These are phyloP conservation scores for Tromatobia lineatoria DNA, from an alignment of 2,888 invertebrate species.

Conservation along the genomic window DNA sequence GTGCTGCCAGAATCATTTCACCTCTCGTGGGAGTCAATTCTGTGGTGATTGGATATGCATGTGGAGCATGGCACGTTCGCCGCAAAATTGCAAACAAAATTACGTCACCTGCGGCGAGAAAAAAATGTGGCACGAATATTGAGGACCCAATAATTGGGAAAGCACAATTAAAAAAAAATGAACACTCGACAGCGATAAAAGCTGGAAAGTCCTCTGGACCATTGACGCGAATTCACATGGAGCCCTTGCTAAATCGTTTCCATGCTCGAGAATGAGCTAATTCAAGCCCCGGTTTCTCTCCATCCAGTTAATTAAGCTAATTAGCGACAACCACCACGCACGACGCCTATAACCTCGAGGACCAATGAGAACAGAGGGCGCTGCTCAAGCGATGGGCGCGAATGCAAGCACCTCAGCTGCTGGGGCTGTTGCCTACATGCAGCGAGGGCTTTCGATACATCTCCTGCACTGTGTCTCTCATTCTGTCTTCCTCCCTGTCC, in stretches of 20 bases:
- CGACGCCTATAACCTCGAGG: conserved; percentile 67
- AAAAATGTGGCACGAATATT: not conserved
- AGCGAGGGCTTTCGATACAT: conserved; percentile 67
- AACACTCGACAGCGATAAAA: not conserved
- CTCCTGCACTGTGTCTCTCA: conserved; percentile 62
- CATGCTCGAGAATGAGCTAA: conserved; percentile 63
- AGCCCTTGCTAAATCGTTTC: conserved; percentile 69
- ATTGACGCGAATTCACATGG: not conserved
- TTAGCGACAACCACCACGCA: conserved; percentile 67
- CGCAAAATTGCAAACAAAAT: not conserved
- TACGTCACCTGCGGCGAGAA: not conserved
- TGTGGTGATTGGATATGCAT: not conserved
- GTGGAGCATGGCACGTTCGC: not conserved
- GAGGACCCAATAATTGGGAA: not conserved
- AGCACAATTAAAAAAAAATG: not conserved
- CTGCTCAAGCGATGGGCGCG: conserved; percentile 67
- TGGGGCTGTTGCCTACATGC: conserved; percentile 42
- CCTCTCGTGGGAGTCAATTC: conserved; percentile 40
- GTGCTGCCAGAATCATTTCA: conserved; percentile 48
- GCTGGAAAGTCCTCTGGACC: not conserved
- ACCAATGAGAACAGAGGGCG: conserved; percentile 20
- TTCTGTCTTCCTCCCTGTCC: conserved; percentile 27
- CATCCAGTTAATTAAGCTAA: conserved; percentile 70
- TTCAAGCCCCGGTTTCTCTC: conserved; percentile 57
- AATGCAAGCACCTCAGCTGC: conserved; percentile 69